Conservation (phyloP, 2,888 invertebrate species). For the Ferrisia virgata region DNA sequence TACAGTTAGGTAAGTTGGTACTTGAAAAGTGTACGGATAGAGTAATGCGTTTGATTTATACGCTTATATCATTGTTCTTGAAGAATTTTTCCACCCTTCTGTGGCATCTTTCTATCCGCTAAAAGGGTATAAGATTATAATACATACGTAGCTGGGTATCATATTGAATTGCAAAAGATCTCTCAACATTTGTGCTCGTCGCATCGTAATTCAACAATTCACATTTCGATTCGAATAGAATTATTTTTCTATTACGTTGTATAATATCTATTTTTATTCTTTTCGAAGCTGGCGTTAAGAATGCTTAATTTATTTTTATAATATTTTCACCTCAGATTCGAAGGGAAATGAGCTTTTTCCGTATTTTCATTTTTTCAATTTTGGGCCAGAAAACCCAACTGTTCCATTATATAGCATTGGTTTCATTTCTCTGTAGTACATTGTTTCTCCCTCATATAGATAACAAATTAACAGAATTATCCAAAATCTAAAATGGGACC, state of each 20-base stretch:
- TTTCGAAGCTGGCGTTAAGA: neutral
- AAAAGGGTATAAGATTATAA: neutral
- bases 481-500: too few species aligned
- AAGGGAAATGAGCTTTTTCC: too few species aligned
- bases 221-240: neutral
- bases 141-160: neutral
- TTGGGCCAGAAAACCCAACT: too few species aligned
- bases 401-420: too few species aligned
- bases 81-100: neutral
- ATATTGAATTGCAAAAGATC: conserved; percentile 11
- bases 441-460: too few species aligned
- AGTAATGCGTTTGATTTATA: neutral
- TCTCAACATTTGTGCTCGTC: neutral
- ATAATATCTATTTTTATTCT: neutral
- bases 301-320: too few species aligned
- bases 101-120: neutral
- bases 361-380: too few species aligned
- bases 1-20: too few species aligned
- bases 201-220: too few species aligned
- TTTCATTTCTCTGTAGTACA: too few species aligned
- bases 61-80: neutral
- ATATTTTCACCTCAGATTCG: too few species aligned
- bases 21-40: neutral
- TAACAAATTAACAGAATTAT: too few species aligned
- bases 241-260: neutral